Base-by-base conservation (phyloP, 2,113 vertebrate genomes). In the Dunckerocampus dactyliophorus region DNA sequence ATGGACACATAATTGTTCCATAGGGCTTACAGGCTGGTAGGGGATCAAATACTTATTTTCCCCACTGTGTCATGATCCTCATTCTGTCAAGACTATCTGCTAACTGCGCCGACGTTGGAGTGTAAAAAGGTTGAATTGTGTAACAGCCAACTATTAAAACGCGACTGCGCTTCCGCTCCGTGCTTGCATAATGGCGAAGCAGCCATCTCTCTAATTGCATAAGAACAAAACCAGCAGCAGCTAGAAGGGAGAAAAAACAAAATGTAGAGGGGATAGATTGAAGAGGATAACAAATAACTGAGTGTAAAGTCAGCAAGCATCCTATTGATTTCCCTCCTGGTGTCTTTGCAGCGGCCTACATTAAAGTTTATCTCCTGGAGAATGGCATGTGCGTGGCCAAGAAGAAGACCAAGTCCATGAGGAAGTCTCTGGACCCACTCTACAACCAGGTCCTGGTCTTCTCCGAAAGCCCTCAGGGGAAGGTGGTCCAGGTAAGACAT, bases 371-470 rank as follows among this genome's bases (percentile, higher is more conserved):
- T 81, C 92, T 99, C 69, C 90, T 99, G 62, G 96, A 99, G 86
- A 98, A 98, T 1, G 95, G 96, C 0, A 57, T 91, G 65, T 99
- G 96, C 74, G 89, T 99, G 72, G 93, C 97, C 28, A 99, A 99
- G 82, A 99, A 98, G 92, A 99, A 99, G 89, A 99, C 97, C 71
- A 99, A 98, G 90, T 92, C 94, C 0, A 95, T 94, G 69, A 92
- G 95, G 70, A 99, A 98, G 86, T 96, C 95, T 0, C 85, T 98
- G 85, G 96, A 99, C 75, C 97, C 97, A 0, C 90, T 98, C 74
- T 99, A 99, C 88, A 97, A 97, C 88, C 97, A 99, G 91, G 94
- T 96, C 83, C 93, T 98, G 64, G 90, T 97, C 79, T 99, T 98
- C 88, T 90, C 94, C 0, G 95, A 97, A 74, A 95, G 92, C 59